Percentiles rank a stretch among this genome's conserved stretches.
Evolutionary conservation across 1,140 invertebrate genomes (phyloP).

Genomic region (Adoxophyes honmai): DNA sequence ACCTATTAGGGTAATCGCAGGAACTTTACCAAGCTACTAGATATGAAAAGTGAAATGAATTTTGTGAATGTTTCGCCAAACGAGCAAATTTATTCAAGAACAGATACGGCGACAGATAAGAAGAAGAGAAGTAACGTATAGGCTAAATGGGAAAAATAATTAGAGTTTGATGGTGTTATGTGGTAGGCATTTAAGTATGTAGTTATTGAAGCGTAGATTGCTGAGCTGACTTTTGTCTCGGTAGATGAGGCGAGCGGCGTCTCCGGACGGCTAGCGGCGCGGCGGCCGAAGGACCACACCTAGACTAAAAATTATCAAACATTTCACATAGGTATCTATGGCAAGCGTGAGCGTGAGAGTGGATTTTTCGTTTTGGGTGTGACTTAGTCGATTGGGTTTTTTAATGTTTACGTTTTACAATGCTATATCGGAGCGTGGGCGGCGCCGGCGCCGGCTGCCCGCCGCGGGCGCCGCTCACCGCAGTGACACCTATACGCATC

Average conservation of each 20-base stretch:
- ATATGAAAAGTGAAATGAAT: no score
- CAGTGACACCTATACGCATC: constrained; percentile 57
- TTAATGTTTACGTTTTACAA: constrained; percentile 74
- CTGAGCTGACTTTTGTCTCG: constrained; percentile 75
- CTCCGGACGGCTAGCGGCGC: constrained; percentile 58
- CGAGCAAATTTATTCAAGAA: no score
- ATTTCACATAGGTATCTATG: constrained; percentile 77
- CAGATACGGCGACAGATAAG: no score
- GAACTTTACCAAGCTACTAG: no score
- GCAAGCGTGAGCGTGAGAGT: constrained; percentile 76
- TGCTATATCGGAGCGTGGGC: constrained; percentile 68
- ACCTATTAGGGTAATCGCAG: no score
- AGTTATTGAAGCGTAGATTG: constrained; percentile 22
- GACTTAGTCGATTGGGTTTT: constrained; percentile 76
- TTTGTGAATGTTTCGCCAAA: no score
- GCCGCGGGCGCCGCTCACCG: constrained; percentile 63
- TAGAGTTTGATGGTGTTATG: no score
- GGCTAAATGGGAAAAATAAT: no score
- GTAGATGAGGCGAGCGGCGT: constrained; percentile 71
- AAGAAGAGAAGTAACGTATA: no score
- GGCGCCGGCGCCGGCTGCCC: constrained; percentile 47
- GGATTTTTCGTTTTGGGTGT: constrained; percentile 76
- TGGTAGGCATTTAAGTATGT: constrained; percentile 18
- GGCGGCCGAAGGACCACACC: constrained; percentile 65
- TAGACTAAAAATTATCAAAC: constrained; percentile 70